Conservation (phyloP, 2,797 vertebrate species). For the Bovichtus variegatus region DNA sequence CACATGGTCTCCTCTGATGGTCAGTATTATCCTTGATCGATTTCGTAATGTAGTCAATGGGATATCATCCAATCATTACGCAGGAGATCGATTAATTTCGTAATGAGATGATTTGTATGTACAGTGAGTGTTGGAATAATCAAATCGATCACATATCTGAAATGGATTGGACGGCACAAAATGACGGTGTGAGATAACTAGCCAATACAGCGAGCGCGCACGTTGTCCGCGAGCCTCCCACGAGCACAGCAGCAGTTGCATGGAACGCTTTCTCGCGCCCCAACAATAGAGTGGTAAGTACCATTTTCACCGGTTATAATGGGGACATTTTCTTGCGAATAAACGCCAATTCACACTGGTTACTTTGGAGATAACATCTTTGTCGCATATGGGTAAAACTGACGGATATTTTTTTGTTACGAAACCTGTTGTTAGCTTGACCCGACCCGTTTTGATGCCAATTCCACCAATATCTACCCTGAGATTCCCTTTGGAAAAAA, state of each 20-base stretch:
- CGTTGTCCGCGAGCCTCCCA: conserved; percentile 55
- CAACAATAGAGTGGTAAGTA: conserved; percentile 87
- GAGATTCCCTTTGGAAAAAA: conserved; percentile 70
- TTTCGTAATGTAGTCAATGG: neutral
- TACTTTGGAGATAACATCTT: neutral
- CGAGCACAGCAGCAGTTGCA: conserved; percentile 61
- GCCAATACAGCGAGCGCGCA: conserved; percentile 63
- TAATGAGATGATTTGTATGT: neutral
- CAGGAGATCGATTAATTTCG: neutral
- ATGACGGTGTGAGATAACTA: conserved; percentile 21
- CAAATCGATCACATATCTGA: neutral
- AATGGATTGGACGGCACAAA: conserved; percentile 54
- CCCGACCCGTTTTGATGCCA: neutral
- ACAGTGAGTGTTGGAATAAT: conserved; percentile 15
- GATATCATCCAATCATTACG: neutral
- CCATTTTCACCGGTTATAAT: conserved; percentile 72
- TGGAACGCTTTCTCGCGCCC: conserved; percentile 68
- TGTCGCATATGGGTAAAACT: rapidly evolving
- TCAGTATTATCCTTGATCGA: neutral
- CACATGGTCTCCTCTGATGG: neutral
- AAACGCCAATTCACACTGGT: neutral
- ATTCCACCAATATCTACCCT: neutral
- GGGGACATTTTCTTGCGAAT: conserved; percentile 60
- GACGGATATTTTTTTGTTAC: rapidly evolving
- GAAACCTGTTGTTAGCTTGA: neutral